Evolutionary conservation across 1,140 invertebrate genomes (phyloP), one percentile per base, ranked within the genome.

Genomic region (Heliconius himera): DNA sequence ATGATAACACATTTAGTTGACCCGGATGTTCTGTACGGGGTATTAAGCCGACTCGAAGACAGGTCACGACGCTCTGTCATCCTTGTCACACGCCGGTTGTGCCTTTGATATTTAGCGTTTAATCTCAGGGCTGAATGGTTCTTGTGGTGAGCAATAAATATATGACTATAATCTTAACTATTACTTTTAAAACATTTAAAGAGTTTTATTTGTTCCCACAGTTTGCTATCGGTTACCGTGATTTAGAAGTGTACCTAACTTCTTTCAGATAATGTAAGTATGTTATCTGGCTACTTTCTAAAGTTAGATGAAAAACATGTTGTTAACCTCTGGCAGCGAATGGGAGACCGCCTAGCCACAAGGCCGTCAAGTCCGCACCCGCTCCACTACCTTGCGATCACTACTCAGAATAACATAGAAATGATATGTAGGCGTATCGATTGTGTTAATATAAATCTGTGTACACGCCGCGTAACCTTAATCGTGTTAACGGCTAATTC

Each of bases 301-400:
- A 93, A 94, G 90, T 91, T 91, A 91, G 90, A 93, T 90, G 90
- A 81, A 88, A 91, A 92, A 92, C 87, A 90, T 87, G 89, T 91
- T 89, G 90, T 93, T 94, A 91, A 92, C 91, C 91, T 94, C 92
- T 92, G 90, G 89, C 85, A 87, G 91, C 88, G 91, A 93, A 88
- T 85, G 91, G 90, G 88, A 84, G 90, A 88, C 91, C 86, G 88
- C 87, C 83, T 87, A 85, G 88, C 84, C 87, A 90, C 92, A 94
- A 94, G 92, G 92, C 91, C 92, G 92, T 88, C 92, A 83, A 85
- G 90, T 92, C 83, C 79, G 84, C 79, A 84, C 79, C 81, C 81
- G 79, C 82, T 78, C 80, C 83, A 70, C 80, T 82, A 83, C 84
- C 83, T 82, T 81, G 81, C 82, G 51, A 33, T 46, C 56, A 73